Evolutionary conservation across 1,140 invertebrate species (phyloP), one percentile per base, ranked within the genome.

Genomic region (Musca vetustissima): DNA sequence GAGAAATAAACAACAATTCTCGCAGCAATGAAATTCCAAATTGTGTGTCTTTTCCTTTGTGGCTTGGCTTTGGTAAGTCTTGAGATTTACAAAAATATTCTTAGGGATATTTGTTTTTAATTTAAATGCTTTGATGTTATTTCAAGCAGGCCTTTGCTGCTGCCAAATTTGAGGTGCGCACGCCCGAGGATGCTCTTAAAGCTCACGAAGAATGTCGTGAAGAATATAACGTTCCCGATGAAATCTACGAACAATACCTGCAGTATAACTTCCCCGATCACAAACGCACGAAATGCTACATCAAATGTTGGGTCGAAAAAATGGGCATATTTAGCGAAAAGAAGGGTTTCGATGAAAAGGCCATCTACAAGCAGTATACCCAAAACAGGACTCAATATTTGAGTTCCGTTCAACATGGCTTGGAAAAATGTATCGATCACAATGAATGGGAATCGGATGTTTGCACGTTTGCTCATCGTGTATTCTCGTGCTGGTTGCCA

Each of bases 391-490:
- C 11, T 36, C 71, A 77, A 64, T 59, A 79, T 64, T 14, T 74
- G 28, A 65, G 74, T 9, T n/a, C 71, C 2, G 72, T 80, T 47
- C 74, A 71, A 57, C 78, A 80, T 22, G 78, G 78, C 8, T 70
- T 80, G 65, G 78, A 80, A 71, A 80, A 80, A 67, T 80, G 78
- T 70, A 73, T 80, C 25, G 78, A 80, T 66, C 76, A 80, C 71
- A 80, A 80, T 47, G 78, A 80, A 67, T 75, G 74, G 15, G 78
- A 80, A 61, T 76, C 78, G 2, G 74, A 77, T 32, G 19, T 61
- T 4, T 80, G 78, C 72, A 76, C 75, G 36, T 80, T 76, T 73
- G 78, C 78, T 11, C 71, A 78, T 52, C 76, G 78, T 4, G 78
- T 80, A 28, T 80, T 78, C 68, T 78, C 78, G 64, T 80, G 78